These are phyloP conservation scores for Ellobius talpinus DNA, from an alignment of 2,113 vertebrate species.

Conservation along the genomic window DNA sequence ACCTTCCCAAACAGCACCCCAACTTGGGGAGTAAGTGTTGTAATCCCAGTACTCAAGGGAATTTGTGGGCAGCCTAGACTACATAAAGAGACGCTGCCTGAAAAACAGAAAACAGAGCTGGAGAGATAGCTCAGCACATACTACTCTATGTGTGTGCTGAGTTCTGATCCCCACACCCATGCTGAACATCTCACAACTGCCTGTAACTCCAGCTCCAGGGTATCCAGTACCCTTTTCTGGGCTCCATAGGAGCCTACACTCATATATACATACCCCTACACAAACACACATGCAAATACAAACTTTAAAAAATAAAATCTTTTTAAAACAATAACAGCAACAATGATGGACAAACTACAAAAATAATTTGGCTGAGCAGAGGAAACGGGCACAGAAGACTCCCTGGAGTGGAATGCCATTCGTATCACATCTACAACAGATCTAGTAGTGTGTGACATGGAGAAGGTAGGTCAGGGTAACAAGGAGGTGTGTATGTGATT, in stretches of 20 bases:
- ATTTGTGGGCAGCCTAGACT: not conserved
- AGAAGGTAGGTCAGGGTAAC: not conserved
- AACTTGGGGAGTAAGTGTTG: not conserved
- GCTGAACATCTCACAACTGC: not conserved
- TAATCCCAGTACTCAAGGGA: not conserved
- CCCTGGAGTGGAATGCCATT: not conserved
- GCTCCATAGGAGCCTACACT: not conserved
- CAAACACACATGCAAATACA: not conserved
- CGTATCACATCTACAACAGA: not conserved
- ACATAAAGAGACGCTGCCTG: not conserved
- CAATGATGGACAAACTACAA: not conserved
- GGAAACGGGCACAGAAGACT: not conserved
- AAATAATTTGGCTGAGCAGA: conserved; percentile 10
- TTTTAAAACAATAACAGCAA: not conserved
- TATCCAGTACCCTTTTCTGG: not conserved
- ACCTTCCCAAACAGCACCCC: not conserved
- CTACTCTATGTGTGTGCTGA: not conserved
- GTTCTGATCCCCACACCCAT: not conserved
- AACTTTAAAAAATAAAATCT: not conserved
- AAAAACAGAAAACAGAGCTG: not conserved
- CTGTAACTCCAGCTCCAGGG: not conserved
- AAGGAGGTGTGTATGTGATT: not conserved
- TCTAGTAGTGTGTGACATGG: not conserved
- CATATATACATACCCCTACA: not conserved
- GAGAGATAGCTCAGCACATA: not conserved